A percentile compares a stretch with the other conserved stretches of the same genome.
Conservation (phyloP, 2,113 vertebrate species). For the Callospermophilus lateralis region DNA sequence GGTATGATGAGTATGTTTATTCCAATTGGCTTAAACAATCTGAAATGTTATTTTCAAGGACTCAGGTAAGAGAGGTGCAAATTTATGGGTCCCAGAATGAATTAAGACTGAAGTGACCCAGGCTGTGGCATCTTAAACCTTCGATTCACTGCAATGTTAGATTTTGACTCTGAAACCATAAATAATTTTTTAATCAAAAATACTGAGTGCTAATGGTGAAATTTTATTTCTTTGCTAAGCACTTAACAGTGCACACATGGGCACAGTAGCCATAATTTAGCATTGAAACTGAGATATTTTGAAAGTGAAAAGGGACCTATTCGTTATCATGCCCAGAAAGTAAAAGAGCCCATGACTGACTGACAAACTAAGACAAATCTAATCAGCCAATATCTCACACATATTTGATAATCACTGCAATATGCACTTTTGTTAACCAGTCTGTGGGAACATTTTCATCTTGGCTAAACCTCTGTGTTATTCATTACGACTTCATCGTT, state of each 20-base stretch:
- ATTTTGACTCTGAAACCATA: neutral
- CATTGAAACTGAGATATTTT: neutral
- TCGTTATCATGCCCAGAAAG: neutral
- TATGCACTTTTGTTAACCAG: neutral
- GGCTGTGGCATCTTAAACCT: neutral
- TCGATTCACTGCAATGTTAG: neutral
- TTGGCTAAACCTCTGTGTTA: rapidly evolving
- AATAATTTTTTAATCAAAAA: neutral
- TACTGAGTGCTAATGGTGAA: neutral
- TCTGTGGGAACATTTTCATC: neutral
- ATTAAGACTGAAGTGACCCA: neutral
- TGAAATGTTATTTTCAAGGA: neutral
- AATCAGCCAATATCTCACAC: rapidly evolving
- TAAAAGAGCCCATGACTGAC: neutral
- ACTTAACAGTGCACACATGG: neutral
- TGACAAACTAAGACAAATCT: neutral
- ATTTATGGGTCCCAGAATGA: neutral
- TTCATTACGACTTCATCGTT: neutral
- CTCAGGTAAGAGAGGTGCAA: neutral
- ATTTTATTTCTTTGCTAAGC: neutral
- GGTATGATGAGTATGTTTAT: neutral
- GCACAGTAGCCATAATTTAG: neutral
- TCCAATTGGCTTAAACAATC: neutral
- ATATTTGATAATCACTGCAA: neutral
- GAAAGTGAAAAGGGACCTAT: neutral